Evolutionary conservation across 2,888 invertebrate species (phyloP), one percentile per base, ranked within the genome.

Genomic region (Anthophora plumipes): DNA sequence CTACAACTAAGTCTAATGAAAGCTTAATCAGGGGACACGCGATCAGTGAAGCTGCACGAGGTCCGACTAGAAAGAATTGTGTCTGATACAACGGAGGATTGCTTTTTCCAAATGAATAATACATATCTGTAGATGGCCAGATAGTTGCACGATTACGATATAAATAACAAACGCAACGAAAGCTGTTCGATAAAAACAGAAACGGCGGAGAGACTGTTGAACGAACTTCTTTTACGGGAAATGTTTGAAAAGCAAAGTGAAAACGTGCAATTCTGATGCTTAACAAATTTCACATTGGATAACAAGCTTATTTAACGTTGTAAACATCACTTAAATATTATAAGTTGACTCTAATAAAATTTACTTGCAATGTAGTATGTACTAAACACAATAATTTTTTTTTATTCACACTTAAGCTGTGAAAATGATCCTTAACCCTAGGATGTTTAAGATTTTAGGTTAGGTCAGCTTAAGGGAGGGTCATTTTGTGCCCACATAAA

Each of bases 41-140:
- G 31, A 31, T 31, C 31, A 31, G 31, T 4, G 31, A 31, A 22
- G 31, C 22, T 46, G 31, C 31, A 54, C 31, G 11, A n/a, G 41
- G 6, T 9, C 12, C 25, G 14, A 50, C 22, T n/a, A 71, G 43
- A 57, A 71, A 25, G 59, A 64, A 69, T 67, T 14, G 41, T 52
- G 41, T 57, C n/a, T 25, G 66, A 67, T 59, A 60, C 31, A n/a
- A n/a, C 54, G 37, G 64, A 31, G 39, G 59, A n/a, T 25, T 64
- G 37, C 50, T 37, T 64, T 71, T 50, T 50, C 14, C 31, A 66
- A 50, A 80, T 81, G 79, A 80, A 79, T 81, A 81, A 81, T 81
- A 67, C 75, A 71, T 73, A 8, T 17, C 12, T n/a, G 14, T 20
- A 70, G 76, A 66, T 77, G 12, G 37, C 14, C 0, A 69, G 68